Conservation (phyloP, 64 coral and sea anemone species). For the Montipora efflorescens region DNA sequence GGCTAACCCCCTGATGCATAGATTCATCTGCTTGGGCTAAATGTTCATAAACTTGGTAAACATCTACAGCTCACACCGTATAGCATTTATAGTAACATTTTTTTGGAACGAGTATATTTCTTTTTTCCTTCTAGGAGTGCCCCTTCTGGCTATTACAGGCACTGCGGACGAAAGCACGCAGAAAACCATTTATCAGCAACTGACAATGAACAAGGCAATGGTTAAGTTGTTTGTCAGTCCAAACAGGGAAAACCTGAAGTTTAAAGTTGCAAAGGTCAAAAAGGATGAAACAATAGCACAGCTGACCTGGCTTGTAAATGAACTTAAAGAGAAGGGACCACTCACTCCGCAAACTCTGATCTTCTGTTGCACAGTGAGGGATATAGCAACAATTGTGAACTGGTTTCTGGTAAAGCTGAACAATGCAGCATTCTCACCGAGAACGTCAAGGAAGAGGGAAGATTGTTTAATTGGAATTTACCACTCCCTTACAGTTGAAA, state of each 20-base stretch:
- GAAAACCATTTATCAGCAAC: slow-evolving; percentile 16
- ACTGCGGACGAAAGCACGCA: too few species aligned
- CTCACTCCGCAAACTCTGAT: slow-evolving; percentile 40
- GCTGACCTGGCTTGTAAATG: slow-evolving; percentile 52
- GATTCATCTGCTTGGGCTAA: too few species aligned
- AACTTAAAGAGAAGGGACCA: slow-evolving; percentile 13
- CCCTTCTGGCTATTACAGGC: too few species aligned
- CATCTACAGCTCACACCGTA: too few species aligned
- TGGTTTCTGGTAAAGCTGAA: slow-evolving; percentile 38
- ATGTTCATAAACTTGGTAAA: too few species aligned
- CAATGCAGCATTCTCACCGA: background rate
- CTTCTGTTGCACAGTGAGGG: slow-evolving; percentile 43
- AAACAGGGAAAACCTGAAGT: slow-evolving; percentile 47
- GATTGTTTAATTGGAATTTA: slow-evolving; percentile 56
- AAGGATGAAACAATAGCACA: slow-evolving; percentile 28
- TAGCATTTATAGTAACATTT: too few species aligned
- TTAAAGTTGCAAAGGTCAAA: slow-evolving; percentile 21
- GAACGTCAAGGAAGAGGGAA: background rate
- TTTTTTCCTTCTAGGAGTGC: too few species aligned
- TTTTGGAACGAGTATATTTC: too few species aligned
- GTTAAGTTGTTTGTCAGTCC: slow-evolving; percentile 44
- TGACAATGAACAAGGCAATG: background rate
- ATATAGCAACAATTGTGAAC: slow-evolving; percentile 5
- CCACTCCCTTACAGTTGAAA: slow-evolving; percentile 42
- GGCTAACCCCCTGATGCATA: too few species aligned